Conservation (phyloP, 53 echinoderm and acorn worm genomes). For the Arbacia lixula region DNA sequence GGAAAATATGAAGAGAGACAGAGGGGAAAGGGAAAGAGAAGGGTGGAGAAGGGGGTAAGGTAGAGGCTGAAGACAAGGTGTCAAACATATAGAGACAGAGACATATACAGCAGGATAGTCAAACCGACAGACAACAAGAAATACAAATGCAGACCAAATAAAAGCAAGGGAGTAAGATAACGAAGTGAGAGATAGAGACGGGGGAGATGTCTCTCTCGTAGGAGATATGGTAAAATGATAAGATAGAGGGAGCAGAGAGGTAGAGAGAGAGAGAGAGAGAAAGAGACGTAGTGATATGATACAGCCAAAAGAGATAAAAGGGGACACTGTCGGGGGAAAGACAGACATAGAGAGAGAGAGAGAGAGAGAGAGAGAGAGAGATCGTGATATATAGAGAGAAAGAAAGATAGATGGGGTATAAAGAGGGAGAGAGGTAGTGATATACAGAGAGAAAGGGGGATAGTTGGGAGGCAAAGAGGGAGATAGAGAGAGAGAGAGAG, state of each 20-base stretch:
- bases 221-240: not conserved
- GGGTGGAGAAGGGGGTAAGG: not conserved
- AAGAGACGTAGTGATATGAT: not conserved
- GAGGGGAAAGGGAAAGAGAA: not conserved
- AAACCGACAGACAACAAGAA: too few species aligned
- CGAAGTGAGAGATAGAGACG: too few species aligned
- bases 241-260: not conserved
- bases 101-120: too few species aligned
- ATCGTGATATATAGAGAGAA: too few species aligned
- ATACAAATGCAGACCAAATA: too few species aligned
- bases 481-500: not conserved
- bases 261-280: not conserved
- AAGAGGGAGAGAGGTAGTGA: not conserved
- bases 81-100: not conserved
- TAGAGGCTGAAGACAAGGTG: not conserved
- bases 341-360: too few species aligned
- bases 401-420: not conserved
- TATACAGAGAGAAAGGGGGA: not conserved
- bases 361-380: too few species aligned
- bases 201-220: too few species aligned
- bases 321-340: too few species aligned
- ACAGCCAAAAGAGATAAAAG: not conserved
- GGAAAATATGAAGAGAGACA: not conserved
- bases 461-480: not conserved
- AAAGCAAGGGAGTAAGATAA: too few species aligned